Evolutionary conservation across 1,140 invertebrate species (phyloP), one percentile per base, ranked within the genome.

Genomic region (Aphaenogaster ashmeadi): DNA sequence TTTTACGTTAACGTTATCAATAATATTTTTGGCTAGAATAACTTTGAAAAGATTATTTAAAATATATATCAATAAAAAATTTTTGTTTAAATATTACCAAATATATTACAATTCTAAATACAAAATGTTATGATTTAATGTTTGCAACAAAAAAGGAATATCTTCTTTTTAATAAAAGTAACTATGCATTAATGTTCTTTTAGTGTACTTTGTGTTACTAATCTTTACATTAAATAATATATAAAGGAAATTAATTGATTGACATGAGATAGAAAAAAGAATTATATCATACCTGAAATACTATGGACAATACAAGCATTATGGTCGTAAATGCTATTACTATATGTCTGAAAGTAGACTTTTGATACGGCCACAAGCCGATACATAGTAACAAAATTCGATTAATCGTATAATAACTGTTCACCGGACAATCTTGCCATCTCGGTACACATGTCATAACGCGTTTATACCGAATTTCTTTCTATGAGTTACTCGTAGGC

Each of bases 321-420:
- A 60, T n/a, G 0, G 54, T 33, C 4, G 13, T 33, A 58, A 60
- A 21, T 21, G 7, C 0, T 74, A 56, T 58, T 15, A 27, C 0
- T 7, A 58, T 38, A 33, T 21, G 3, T 21, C 11, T 60, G 52
- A 7, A 60, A 41, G 0, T 36, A 38, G 38, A 58, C 2, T 74
- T 74, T 33, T 83, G 80, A 72, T 36, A 80, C 3, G 84, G 75
- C 84, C 84, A 86, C 15, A 81, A 64, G 13, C 77, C 77, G 15
- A 81, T 0, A 38, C 11, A 67, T n/a, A n/a, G 0, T 80, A 79
- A 50, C 9, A 88, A 54, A 44, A 84, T 87, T 50, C 67, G 62
- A 44, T 89, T 79, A 8, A 87, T 80, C 15, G 36, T 66, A 50
- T 79, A 80, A 11, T 81, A 71, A 52, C 3, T 33, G 2, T 47